phyloP scores from a whole-genome alignment of 2,888 invertebrate species.

The Lasioglossum vierecki region DNA sequence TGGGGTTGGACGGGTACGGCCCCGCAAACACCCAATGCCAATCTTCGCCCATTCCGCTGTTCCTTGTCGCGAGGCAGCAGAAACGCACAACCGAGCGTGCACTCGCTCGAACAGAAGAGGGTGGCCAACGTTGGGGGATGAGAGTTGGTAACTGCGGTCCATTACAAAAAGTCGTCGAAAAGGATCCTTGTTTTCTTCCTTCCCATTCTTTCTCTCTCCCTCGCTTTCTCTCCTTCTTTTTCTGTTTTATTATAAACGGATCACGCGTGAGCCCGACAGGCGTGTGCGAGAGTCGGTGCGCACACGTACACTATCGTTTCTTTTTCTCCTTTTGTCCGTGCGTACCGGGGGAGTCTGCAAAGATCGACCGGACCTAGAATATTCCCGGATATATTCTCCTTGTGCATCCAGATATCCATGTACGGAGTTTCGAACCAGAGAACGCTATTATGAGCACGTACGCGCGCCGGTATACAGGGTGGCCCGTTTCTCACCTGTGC shows the following conservation, averaged over 20 bases:
- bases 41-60: conserved; percentile 52
- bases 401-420: conserved; percentile 50
- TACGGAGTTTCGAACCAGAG: conserved; percentile 40
- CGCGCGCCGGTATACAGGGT: conserved; percentile 34
- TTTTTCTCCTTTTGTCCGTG: conserved; percentile 52
- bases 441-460: conserved; percentile 56
- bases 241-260: conserved; percentile 57
- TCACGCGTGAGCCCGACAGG: conserved; percentile 45
- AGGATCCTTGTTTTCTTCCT: conserved; percentile 38
- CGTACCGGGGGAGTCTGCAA: conserved; percentile 23
- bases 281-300: not conserved
- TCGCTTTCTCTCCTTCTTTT: not conserved
- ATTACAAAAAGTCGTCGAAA: conserved; percentile 44
- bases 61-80: conserved; percentile 26
- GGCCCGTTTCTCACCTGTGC: not conserved
- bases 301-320: conserved; percentile 4
- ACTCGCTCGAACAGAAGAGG: not conserved
- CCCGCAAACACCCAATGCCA: conserved; percentile 63
- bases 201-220: not conserved
- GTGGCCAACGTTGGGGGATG: conserved; percentile 10
- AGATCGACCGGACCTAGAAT: conserved; percentile 48
- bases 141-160: conserved; percentile 49
- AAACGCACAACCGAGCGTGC: conserved; percentile 33
- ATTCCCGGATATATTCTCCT: conserved; percentile 42
- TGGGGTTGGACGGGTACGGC: conserved; percentile 61